Base-by-base conservation (phyloP, 1,140 invertebrate species). In the Caenorhabditis briggsae region DNA sequence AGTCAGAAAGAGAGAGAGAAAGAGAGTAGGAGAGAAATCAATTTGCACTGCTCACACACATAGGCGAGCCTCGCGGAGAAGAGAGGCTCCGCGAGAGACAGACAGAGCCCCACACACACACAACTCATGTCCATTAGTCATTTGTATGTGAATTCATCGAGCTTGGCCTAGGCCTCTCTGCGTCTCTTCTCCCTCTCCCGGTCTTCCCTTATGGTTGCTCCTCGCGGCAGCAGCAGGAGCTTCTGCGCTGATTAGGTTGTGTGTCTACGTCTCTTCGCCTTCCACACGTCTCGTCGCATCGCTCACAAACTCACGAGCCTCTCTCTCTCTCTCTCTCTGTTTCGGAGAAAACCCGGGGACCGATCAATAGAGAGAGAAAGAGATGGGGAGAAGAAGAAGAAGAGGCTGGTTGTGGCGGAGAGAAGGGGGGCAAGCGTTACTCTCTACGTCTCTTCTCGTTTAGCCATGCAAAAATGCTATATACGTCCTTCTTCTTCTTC, bases 141-240 rank as follows among this genome's bases (percentile, higher is more conserved):
- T 83, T 61, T 59, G 58, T 61, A 83, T 83, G 58, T 59, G 53
- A 83, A 83, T 83, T 59, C 53, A 83, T 83, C 53, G 70, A 53
- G 33, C n/a, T 8, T 2, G 14, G n/a, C n/a, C 14, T 20, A 1
- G 18, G 8, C 9, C 20, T 20, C 12, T 41, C 70, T 78, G 70
- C 70, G 70, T 78, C 70, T 78, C 70, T n/a, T 78, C 70, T n/a
- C 11, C 9, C 11, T 78, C 70, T 53, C 43, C 70, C 46, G 23
- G 46, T 78, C 70, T 33, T 33, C 33, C 33, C 70, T 46, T 78
- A 78, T 78, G 70, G 70, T 33, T 33, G 33, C 33, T 46, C 53
- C 14, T 7, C n/a, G 20, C 43, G n/a, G n/a, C 14, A 23, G 11
- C 7, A 12, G 14, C 9, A 50, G 70, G 46, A 20, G 33, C 46